Conservation (phyloP, 2,113 vertebrate species). For the Clarias magur region DNA sequence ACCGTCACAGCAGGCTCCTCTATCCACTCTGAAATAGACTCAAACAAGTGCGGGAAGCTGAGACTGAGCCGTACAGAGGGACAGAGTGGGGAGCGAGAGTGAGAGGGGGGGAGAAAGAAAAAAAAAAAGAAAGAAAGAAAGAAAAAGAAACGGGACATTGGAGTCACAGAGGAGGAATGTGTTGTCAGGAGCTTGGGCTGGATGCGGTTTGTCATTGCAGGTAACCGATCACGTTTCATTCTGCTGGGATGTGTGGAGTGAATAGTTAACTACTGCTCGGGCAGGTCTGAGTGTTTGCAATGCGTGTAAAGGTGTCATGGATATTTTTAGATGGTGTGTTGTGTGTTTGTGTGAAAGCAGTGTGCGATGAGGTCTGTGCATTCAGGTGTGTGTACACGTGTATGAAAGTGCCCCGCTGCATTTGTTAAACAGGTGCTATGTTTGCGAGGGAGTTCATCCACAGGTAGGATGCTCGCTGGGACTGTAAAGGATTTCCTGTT, state of each 20-base stretch:
- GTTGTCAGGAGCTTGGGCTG: conserved; percentile 51
- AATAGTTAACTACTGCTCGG: conserved; percentile 16
- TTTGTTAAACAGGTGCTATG: conserved; percentile 40
- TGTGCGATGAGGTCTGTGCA: conserved; percentile 5
- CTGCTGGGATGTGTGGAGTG: conserved; percentile 1
- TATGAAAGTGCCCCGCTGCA: conserved; percentile 16
- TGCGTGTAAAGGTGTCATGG: conserved; percentile 14
- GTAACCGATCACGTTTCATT: conserved; percentile 48
- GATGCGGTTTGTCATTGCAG: conserved; percentile 53
- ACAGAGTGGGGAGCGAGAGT: conserved; percentile 33
- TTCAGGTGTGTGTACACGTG: conserved; percentile 13
- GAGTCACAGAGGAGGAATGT: conserved; percentile 50
- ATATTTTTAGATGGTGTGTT: conserved; percentile 22
- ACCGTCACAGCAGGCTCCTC: conserved; percentile 70
- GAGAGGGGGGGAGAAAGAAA: neutral
- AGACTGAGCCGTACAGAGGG: conserved; percentile 42
- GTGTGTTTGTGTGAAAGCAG: conserved; percentile 1
- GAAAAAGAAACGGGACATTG: conserved; percentile 43
- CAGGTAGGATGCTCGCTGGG: conserved; percentile 52
- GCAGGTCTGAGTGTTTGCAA: neutral
- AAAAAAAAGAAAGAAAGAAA: neutral
- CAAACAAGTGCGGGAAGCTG: conserved; percentile 72
- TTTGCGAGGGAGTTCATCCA: conserved; percentile 30
- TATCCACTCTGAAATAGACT: conserved; percentile 76
- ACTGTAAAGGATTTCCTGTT: neutral